Evolutionary conservation across 1,140 invertebrate species (phyloP), one percentile per base, ranked within the genome.

Genomic region (Heliconius congener): DNA sequence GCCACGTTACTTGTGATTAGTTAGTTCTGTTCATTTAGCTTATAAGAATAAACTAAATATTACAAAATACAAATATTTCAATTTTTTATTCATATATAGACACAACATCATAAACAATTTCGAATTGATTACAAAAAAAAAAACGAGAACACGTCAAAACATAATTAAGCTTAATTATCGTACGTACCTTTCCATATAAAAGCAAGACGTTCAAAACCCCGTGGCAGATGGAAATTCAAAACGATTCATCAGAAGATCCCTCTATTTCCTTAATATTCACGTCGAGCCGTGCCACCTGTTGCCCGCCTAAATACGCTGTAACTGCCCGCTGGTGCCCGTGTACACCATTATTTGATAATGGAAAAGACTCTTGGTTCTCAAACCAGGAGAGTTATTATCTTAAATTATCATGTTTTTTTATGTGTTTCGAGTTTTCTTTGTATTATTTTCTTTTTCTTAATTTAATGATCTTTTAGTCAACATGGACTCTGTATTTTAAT

Each of bases 231-330:
- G 78, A 79, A 79, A 79, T 76, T 76, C 60, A 42, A 76, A 66
- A 79, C 74, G 74, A 76, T 81, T 81, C 73, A 75, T 81, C 80
- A 81, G 60, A 71, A 74, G 73, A 66, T 78, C 73, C 71, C 50
- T 78, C 73, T 66, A 79, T 82, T 82, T 78, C 73, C 71, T 79
- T 78, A 78, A 81, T 81, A 81, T 81, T 76, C 77, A 71, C 74
- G 74, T 71, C 77, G 74, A 76, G 73, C 70, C 77, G 60, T 71
- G 70, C 81, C 81, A 82, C 81, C 81, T 82, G 81, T 82, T 82
- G 81, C 81, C 74, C 42, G 77, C 77, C 73, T 81, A 81, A 78
- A 81, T 81, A 71, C 66, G 76, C 74, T 73, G 80, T 81, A 78
- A 78, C 74, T 80, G 74, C 80, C 80, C 60, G 76, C 75, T 75